Evolutionary conservation across 2,797 vertebrate genomes (phyloP).

Genomic region (Petrocephalus sullivani): DNA sequence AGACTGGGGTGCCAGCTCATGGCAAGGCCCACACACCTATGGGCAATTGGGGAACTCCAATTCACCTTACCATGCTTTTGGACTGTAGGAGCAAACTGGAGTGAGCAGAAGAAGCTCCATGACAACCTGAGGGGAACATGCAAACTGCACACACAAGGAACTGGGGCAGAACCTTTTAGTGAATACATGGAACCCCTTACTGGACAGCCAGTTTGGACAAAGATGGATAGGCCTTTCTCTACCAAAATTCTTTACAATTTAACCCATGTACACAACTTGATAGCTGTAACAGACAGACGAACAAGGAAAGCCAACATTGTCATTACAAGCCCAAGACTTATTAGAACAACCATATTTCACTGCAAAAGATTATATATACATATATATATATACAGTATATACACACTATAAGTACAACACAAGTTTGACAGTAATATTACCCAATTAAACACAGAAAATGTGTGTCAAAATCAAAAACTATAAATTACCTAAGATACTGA

Average conservation of each 20-base stretch:
- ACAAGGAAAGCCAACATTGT: background rate
- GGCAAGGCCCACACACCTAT: too few relatives aligned
- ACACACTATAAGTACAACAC: background rate
- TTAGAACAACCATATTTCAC: background rate
- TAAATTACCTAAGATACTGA: background rate
- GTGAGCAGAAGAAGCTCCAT: too few relatives aligned
- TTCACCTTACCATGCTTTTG: too few relatives aligned
- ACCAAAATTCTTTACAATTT: background rate
- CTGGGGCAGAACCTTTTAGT: too few relatives aligned
- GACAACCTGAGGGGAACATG: too few relatives aligned
- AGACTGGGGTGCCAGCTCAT: too few relatives aligned
- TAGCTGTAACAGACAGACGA: background rate
- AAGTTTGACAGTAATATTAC: background rate
- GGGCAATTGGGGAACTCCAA: too few relatives aligned
- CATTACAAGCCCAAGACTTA: background rate
- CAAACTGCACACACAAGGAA: too few relatives aligned
- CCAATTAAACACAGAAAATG: background rate
- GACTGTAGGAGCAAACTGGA: too few relatives aligned
- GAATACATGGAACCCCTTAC: too few relatives aligned
- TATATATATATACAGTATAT: too few relatives aligned
- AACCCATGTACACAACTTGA: background rate
- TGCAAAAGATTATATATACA: background rate
- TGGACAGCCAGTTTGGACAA: background rate
- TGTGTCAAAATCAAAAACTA: background rate
- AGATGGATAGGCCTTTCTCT: background rate